phyloP scores from a whole-genome alignment of 2,888 invertebrate species.

The Harpalus rufipes region DNA sequence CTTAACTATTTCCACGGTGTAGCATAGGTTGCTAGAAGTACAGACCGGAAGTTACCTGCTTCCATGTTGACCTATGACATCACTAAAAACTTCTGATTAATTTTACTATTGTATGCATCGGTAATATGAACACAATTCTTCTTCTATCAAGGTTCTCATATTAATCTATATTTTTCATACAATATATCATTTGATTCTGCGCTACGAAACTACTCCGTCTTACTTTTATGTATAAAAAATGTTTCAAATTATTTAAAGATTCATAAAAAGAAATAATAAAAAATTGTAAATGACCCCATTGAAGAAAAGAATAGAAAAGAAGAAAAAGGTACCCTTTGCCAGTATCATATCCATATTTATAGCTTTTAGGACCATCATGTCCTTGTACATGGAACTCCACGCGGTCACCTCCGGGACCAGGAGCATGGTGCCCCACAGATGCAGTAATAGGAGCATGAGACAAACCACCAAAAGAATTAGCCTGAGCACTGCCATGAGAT shows the following conservation, averaged over 20 bases:
- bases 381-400: constrained; percentile 90
- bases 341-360: constrained; percentile 91
- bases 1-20: too few species aligned
- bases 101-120: too few species aligned
- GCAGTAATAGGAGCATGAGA: constrained; percentile 46
- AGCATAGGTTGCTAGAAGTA: too few species aligned
- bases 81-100: too few species aligned
- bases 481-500: constrained; percentile 68
- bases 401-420: constrained; percentile 76
- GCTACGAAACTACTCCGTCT: too few species aligned
- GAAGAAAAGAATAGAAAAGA: neutral
- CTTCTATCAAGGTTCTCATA: too few species aligned
- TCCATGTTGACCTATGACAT: too few species aligned
- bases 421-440: neutral
- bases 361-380: constrained; percentile 89
- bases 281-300: neutral
- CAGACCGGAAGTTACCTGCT: too few species aligned
- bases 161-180: too few species aligned
- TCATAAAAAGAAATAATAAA: neutral
- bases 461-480: constrained; percentile 69
- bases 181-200: too few species aligned
- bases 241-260: neutral
- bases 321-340: constrained; percentile 85
- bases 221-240: too few species aligned
- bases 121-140: too few species aligned